Conservation (phyloP, 2,797 vertebrate genomes). For the Mormyrops boulengeri region DNA sequence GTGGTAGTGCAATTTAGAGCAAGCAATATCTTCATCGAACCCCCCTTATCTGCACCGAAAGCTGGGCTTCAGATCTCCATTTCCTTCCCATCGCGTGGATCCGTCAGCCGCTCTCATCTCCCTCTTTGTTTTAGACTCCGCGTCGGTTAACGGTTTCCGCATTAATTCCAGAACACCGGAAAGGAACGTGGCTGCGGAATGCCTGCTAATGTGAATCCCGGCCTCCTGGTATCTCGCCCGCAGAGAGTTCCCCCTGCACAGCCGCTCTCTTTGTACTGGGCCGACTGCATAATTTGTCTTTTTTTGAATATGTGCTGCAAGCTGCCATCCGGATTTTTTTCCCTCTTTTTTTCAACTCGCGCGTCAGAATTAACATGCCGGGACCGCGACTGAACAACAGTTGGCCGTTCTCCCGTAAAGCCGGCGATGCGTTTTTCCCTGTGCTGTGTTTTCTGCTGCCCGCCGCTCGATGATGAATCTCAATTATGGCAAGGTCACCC, state of each 20-base stretch:
- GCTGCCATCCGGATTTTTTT: conserved; percentile 5
- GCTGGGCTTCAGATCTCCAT: not conserved
- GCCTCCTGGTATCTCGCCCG: not conserved
- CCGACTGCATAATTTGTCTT: conserved; percentile 40
- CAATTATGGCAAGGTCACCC: conserved; percentile 78
- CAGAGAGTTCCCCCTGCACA: not conserved
- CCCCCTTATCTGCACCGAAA: not conserved
- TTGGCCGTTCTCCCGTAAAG: conserved; percentile 45
- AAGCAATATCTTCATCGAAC: not conserved
- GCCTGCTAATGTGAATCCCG: not conserved
- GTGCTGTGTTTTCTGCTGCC: conserved; percentile 52
- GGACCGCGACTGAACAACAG: conserved; percentile 39
- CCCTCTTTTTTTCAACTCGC: not conserved
- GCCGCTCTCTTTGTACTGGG: not conserved
- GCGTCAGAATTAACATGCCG: conserved; percentile 47
- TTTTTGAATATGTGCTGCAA: conserved; percentile 35
- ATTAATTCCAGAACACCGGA: conserved; percentile 2
- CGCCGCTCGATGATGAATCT: conserved; percentile 69
- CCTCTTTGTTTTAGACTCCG: not conserved
- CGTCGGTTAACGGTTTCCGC: not conserved
- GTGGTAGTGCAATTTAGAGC: not conserved
- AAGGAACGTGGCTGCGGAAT: not conserved
- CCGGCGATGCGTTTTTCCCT: conserved; percentile 37
- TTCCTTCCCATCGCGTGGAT: not conserved
- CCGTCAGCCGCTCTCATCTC: not conserved